Evolutionary conservation across 2,888 invertebrate genomes (phyloP), one percentile per base, ranked within the genome.

Genomic region (Lypha dubia): DNA sequence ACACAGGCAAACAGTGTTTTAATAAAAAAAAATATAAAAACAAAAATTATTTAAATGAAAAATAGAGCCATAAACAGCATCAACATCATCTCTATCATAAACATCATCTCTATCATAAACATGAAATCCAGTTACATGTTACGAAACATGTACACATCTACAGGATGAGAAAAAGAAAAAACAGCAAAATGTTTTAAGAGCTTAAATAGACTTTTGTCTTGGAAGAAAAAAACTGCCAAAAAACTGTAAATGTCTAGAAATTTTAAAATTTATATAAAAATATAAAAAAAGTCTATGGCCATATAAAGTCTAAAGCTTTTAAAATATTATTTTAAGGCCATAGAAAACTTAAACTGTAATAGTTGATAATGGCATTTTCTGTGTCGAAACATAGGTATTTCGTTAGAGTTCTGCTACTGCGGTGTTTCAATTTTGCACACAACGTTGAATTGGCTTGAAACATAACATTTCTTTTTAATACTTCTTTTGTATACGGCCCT

Each of bases 101-200:
- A 38, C 24, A 58, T 28, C 46, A 58, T n/a, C n/a, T n/a, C n/a
- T n/a, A n/a, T n/a, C n/a, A n/a, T n/a, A n/a, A n/a, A 67, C 44
- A 46, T 65, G n/a, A 41, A 65, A 4, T 35, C 58, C 67, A 9
- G 56, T 44, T 67, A 13, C 49, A 32, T 22, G 65, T 32, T 9
- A 53, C 65, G n/a, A 46, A 67, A 56, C 46, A 41, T 63, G 38
- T 24, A n/a, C 3, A 44, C 32, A 56, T 11, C 22, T 17, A 63
- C 41, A 5, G 24, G 5, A 53, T 22, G 24, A 24, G 44, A 65
- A 56, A 53, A 65, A 56, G 35, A 53, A 56, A 56, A 51, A 67
- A 20, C 9, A 38, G 13, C 38, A 38, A 51, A 9, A 20, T 49
- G 2, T 49, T 20, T 20, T 22, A 46, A 17, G 17, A 17, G 6